Conservation (phyloP, 1,140 invertebrate species). For the Adelges cooleyi region DNA sequence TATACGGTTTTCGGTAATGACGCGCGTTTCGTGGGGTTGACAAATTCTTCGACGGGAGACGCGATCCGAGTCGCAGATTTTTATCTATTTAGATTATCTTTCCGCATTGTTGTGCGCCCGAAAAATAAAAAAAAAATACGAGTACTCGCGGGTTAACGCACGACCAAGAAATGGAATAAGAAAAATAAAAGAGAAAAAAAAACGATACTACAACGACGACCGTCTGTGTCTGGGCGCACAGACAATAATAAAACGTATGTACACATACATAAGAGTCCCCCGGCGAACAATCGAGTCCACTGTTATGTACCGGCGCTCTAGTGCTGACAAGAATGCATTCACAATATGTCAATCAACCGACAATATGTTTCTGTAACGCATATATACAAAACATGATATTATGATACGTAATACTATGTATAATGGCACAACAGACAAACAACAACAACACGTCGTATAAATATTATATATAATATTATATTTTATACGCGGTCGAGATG, state of each 20-base stretch:
- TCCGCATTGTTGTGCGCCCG: not conserved
- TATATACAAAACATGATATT: too few relatives aligned
- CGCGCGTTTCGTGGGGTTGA: not conserved
- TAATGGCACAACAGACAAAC: too few relatives aligned
- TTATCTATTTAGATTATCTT: conserved; percentile 16
- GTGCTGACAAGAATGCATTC: conserved; percentile 1
- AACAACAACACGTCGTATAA: too few relatives aligned
- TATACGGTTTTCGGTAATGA: too few relatives aligned
- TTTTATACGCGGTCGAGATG: too few relatives aligned
- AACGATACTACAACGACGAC: too few relatives aligned
- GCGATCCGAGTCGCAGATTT: not conserved
- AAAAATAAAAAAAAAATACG: not conserved
- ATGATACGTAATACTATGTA: too few relatives aligned
- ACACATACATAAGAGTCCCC: not conserved
- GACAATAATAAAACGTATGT: not conserved
- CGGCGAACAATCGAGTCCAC: not conserved
- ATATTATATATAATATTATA: too few relatives aligned
- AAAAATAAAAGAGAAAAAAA: too few relatives aligned
- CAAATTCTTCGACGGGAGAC: too few relatives aligned
- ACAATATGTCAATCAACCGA: conserved; percentile 26
- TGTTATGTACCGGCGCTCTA: not conserved
- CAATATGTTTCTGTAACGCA: not conserved
- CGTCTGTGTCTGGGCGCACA: not conserved
- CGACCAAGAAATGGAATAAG: too few relatives aligned
- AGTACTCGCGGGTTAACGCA: not conserved